Base-by-base conservation (phyloP, 2,888 invertebrate species). In the Ectemnius lituratus region DNA sequence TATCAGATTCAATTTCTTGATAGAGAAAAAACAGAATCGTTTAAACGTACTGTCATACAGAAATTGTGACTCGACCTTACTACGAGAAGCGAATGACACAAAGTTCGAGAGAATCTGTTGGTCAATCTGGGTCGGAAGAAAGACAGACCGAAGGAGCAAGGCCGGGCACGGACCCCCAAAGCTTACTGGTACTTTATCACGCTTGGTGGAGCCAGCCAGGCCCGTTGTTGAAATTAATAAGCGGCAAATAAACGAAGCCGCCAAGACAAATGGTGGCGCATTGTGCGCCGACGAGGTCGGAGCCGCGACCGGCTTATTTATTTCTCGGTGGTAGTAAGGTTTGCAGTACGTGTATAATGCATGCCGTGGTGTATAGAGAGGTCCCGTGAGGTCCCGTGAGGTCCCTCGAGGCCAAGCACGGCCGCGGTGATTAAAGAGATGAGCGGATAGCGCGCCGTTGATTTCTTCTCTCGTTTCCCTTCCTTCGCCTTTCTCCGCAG, bases 151-250 rank as follows among this genome's bases (percentile, higher is more conserved):
- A 37, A 8, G 37, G 37, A 37, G 37, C 8, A 37, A n/a, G 14
- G 14, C 52, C 5, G 52, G 56, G 20, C 66, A 45, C 23, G 14
- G 27, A 27, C 57, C 52, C 52, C 52, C 49, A 69, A 64, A 57
- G 60, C 16, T 16, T 46, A 47, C 52, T 62, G 37, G 37, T 76
- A 73, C 67, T 85, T 85, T 73, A 84, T 77, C 86, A 76, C 59
- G 61, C 57, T 37, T 28, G 67, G 69, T 75, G 73, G 76, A 66
- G 75, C 82, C 69, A 73, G 69, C 62, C 63, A 11, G 37, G 76
- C 76, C 49, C 73, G 81, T 82, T 81, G 82, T 86, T 84, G 85
- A 87, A 87, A 87, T 87, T 86, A 87, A 87, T 87, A 84, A 81
- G 83, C 84, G 76, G 80, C 82, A 84, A 86, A 85, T 79, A 86